Base-by-base conservation (phyloP, 2,797 vertebrate genomes). In the Melanogrammus aeglefinus region DNA sequence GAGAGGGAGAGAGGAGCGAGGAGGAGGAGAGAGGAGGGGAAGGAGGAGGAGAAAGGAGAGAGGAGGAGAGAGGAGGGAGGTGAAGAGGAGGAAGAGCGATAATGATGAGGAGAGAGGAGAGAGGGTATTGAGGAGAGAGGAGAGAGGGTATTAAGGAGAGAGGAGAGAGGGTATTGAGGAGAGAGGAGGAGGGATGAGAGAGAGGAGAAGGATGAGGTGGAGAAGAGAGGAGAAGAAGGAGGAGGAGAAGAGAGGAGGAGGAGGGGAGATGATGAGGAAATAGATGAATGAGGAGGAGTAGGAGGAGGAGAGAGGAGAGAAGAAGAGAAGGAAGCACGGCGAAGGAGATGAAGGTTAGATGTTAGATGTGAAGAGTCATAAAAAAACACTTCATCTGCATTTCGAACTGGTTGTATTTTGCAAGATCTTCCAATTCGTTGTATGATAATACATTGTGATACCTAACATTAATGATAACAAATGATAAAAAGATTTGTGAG, bases 81-180 rank as follows among this genome's bases (percentile, higher is more conserved):
- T 16, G 21, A n/a, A n/a, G n/a, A n/a, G n/a, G n/a, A n/a, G n/a
- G n/a, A n/a, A n/a, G n/a, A n/a, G n/a, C n/a, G n/a, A n/a, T n/a
- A n/a, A n/a, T n/a, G n/a, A n/a, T n/a, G 29, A 1, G 13, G 14
- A 14, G 47, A 51, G 47, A 51, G 47, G 4, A 44, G 4, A 29
- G 41, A 44, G 4, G 41, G n/a, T n/a, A n/a, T n/a, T n/a, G n/a
- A 44, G 9, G 41, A 44, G 41, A 44, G 41, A 44, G 41, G 41
- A 44, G 41, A 44, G 41, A 14, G 13, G 41, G n/a, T n/a, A n/a
- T n/a, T n/a, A n/a, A 44, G 9, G 41, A 44, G 41, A 44, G 41
- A 44, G 41, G 41, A 70, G 79, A 7, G 76, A 69, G 36, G 71
- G 79, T 81, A 7, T 0, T 99, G 88, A 1, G 63, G 4, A 9